A percentile compares a stretch with the other conserved stretches of the same genome.
Evolutionary conservation across 2,797 vertebrate genomes (phyloP).

Genomic region (Tokudaia tokunoshimensis): DNA sequence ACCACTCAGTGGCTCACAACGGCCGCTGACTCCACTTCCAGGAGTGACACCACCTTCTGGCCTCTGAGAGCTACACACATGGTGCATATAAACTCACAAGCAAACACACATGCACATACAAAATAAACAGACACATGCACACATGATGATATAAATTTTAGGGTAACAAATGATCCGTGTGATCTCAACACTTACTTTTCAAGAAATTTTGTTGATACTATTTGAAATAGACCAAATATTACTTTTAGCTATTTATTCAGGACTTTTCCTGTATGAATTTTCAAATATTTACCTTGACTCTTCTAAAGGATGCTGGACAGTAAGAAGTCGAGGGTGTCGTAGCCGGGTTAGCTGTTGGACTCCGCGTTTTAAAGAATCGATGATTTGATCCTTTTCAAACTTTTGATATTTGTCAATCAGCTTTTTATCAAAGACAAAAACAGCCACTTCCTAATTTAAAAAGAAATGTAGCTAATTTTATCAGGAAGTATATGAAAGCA

Average conservation of each 20-base stretch:
- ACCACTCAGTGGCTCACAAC: background rate
- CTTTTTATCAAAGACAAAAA: conserved; percentile 99
- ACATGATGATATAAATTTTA: conserved; percentile 50
- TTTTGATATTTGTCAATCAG: conserved; percentile 97
- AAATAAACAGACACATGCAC: background rate
- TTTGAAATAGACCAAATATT: conserved; percentile 25
- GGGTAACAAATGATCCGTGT: background rate
- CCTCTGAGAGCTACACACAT: background rate
- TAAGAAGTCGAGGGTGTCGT: conserved; percentile 96
- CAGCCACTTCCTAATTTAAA: conserved; percentile 95
- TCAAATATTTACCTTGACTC: conserved; percentile 94
- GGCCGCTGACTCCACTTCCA: background rate
- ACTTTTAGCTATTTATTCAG: conserved; percentile 44
- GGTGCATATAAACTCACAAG: background rate
- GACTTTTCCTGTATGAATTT: conserved; percentile 11
- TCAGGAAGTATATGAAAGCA: conserved; percentile 48
- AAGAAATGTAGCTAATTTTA: conserved; percentile 64
- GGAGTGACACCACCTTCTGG: background rate
- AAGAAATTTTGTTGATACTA: conserved; percentile 53
- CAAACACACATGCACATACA: background rate
- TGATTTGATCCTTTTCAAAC: conserved; percentile 98
- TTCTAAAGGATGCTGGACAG: conserved; percentile 98
- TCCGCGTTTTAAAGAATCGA: conserved; percentile 96
- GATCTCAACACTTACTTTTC: conserved; percentile 32
- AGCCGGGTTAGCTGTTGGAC: conserved; percentile 98